Conservation (phyloP, 1,140 invertebrate species). For the Cotesia vestalis region DNA sequence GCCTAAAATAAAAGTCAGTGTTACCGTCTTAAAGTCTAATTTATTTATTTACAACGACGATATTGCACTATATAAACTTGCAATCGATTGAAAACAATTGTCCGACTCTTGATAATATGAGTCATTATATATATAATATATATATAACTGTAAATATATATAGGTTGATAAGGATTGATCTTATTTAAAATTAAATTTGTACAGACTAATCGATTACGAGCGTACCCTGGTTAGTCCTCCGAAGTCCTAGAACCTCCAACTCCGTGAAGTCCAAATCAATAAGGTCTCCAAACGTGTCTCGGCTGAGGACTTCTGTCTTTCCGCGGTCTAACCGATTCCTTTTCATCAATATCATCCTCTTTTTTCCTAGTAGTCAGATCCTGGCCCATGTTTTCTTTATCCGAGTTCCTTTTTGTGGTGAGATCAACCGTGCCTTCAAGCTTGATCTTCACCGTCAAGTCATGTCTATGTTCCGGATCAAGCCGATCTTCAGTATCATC, state of each 20-base stretch:
- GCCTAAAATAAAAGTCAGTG: too few relatives aligned
- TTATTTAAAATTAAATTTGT: constrained; percentile 34
- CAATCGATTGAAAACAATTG: constrained; percentile 2
- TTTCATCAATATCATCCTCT: constrained; percentile 55
- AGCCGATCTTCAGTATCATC: constrained; percentile 51
- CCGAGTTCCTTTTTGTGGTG: constrained; percentile 56
- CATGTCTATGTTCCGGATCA: constrained; percentile 44
- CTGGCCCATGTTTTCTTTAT: constrained; percentile 62
- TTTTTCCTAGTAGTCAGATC: constrained; percentile 59
- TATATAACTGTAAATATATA: not conserved
- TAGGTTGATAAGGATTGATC: constrained; percentile 1
- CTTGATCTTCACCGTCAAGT: constrained; percentile 57
- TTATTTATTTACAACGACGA: constrained; percentile 10
- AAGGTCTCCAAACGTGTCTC: constrained; percentile 64
- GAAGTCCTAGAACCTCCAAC: constrained; percentile 46
- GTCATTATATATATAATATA: too few relatives aligned
- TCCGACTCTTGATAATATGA: too few relatives aligned
- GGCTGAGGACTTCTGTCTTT: constrained; percentile 62
- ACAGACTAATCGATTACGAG: constrained; percentile 42
- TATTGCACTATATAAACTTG: constrained; percentile 25
- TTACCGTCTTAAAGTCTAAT: too few relatives aligned
- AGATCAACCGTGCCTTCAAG: constrained; percentile 61
- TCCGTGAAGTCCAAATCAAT: constrained; percentile 44
- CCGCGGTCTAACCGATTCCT: constrained; percentile 50
- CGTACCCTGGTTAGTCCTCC: constrained; percentile 66